Evolutionary conservation across 2,113 vertebrate species (phyloP).

Genomic region (Sphaerodactylus townsendi): DNA sequence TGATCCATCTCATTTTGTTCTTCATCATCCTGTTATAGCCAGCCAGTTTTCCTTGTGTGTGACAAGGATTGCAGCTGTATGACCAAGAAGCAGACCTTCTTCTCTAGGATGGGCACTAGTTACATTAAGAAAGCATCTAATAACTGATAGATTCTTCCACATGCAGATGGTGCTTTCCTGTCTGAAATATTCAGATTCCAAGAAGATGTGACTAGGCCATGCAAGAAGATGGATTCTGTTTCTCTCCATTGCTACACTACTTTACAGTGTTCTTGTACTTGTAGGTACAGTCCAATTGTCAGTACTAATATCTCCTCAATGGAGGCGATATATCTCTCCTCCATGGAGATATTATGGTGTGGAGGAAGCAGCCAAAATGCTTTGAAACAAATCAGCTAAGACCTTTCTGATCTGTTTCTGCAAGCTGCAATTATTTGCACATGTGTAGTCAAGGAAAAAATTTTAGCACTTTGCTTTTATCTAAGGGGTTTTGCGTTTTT

Average conservation of each 20-base stretch:
- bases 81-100: background rate
- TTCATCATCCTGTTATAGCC: background rate
- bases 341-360: background rate
- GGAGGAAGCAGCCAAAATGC: too few relatives aligned
- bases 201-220: background rate
- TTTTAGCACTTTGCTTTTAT: too few relatives aligned
- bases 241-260: background rate
- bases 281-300: background rate
- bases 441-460: too few relatives aligned
- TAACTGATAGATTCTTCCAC: background rate
- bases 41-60: background rate
- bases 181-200: background rate
- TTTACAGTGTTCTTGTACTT: background rate
- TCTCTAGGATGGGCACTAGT: background rate
- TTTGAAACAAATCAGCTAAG: too few relatives aligned
- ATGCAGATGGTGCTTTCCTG: background rate
- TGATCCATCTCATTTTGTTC: background rate
- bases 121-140: background rate
- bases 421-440: too few relatives aligned
- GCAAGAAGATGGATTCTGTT: background rate
- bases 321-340: background rate
- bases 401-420: too few relatives aligned
- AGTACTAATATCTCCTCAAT: too few relatives aligned
- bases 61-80: background rate
- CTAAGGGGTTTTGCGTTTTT: too few relatives aligned